These are phyloP conservation scores for Heliocidaris erythrogramma DNA, from an alignment of 35 echinoderm and acorn worm species.

Conservation along the genomic window DNA sequence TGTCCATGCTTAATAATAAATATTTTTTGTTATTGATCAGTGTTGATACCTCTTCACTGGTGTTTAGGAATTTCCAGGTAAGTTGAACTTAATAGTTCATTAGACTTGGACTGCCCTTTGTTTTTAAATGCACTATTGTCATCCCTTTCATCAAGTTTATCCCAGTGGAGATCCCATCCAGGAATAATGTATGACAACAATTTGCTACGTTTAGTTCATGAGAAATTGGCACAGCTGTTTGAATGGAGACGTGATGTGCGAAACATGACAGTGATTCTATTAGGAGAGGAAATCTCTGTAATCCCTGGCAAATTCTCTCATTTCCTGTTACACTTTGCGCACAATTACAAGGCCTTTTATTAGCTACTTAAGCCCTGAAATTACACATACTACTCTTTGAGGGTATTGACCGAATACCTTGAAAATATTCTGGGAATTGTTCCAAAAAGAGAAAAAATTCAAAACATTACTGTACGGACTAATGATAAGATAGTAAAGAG, in stretches of 20 bases:
- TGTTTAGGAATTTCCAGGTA: too few relatives aligned
- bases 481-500: background rate
- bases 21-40: too few relatives aligned
- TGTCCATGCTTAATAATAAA: too few relatives aligned
- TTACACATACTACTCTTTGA: background rate
- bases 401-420: conserved; percentile 1
- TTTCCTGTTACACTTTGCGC: conserved; percentile 25
- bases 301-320: conserved; percentile 21
- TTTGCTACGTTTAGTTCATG: background rate
- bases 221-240: background rate
- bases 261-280: background rate
- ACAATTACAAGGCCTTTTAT: background rate
- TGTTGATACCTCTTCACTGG: too few relatives aligned
- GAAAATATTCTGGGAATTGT: conserved; percentile 12
- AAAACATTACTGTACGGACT: background rate
- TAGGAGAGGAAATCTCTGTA: background rate
- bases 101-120: too few relatives aligned
- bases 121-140: too few relatives aligned
- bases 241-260: background rate
- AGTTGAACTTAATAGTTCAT: too few relatives aligned
- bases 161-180: too few relatives aligned
- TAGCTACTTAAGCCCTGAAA: background rate
- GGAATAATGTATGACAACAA: background rate
- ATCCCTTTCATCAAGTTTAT: too few relatives aligned
- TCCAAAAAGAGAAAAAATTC: background rate